Percentiles rank a stretch among this genome's conserved stretches.
Evolutionary conservation across 1,140 invertebrate species (phyloP).

Genomic region (Hyposmocoma kahamanoa): DNA sequence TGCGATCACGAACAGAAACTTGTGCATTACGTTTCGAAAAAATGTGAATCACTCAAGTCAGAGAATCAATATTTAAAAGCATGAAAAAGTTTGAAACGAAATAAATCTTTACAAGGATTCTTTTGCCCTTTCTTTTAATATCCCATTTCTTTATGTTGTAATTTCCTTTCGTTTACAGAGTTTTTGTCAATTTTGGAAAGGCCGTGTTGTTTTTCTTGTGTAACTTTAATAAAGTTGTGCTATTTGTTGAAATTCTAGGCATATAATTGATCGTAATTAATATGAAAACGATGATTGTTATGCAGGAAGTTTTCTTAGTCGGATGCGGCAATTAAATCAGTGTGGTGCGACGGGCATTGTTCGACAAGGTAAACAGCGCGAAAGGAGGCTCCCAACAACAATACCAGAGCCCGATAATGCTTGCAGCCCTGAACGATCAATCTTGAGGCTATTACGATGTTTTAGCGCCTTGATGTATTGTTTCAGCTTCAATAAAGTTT

Average conservation of each 20-base stretch:
- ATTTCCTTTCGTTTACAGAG: not conserved
- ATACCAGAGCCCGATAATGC: conserved; percentile 48
- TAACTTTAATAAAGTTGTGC: not conserved
- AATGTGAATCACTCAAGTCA: conserved; percentile 57
- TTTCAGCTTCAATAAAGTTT: conserved; percentile 72
- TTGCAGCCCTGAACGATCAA: conserved; percentile 62
- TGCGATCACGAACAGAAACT: conserved; percentile 60
- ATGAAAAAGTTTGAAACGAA: conserved; percentile 49
- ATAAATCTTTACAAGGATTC: conserved; percentile 35
- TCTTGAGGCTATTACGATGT: conserved; percentile 69
- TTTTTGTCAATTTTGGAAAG: not conserved
- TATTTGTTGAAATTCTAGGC: not conserved
- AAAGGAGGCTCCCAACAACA: conserved; percentile 32
- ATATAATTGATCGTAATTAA: not conserved
- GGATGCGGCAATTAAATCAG: conserved; percentile 37
- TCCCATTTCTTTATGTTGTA: not conserved
- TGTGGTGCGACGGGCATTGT: conserved; percentile 45
- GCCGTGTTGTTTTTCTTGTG: not conserved
- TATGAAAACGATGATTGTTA: not conserved
- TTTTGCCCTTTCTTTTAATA: conserved; percentile 23
- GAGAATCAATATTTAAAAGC: conserved; percentile 63
- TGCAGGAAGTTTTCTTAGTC: conserved; percentile 6
- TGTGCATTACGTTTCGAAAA: conserved; percentile 64
- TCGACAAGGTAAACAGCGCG: conserved; percentile 34
- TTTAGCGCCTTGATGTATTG: conserved; percentile 71